Conservation (phyloP, 1,140 invertebrate species). For the Heliothis virescens region DNA sequence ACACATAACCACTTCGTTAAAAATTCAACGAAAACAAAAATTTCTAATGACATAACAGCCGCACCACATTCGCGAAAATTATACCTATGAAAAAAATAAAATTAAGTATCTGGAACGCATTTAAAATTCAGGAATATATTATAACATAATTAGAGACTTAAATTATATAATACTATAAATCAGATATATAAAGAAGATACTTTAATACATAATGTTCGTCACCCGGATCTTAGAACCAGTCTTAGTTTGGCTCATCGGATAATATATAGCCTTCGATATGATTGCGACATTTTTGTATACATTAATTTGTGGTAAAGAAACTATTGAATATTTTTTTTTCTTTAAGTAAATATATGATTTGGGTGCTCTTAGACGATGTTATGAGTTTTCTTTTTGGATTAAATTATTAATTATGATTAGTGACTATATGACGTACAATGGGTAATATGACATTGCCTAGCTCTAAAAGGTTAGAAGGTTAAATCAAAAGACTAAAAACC, state of each 20-base stretch:
- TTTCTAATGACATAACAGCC: not conserved
- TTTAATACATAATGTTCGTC: slow-evolving; percentile 32
- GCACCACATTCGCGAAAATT: not conserved
- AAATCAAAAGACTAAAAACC: no score
- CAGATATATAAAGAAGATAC: slow-evolving; percentile 27
- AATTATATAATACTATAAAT: slow-evolving; percentile 40
- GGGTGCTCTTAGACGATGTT: no score
- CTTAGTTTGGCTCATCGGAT: not conserved
- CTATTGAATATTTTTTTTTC: not conserved
- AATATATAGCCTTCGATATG: slow-evolving; percentile 24
- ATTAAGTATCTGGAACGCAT: not conserved
- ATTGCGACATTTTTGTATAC: slow-evolving; percentile 38
- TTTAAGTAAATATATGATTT: no score
- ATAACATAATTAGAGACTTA: not conserved
- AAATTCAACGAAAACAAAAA: no score
- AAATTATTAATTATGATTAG: no score
- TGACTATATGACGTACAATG: no score
- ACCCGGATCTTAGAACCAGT: slow-evolving; percentile 44
- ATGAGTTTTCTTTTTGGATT: no score
- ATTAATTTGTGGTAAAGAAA: slow-evolving; percentile 5
- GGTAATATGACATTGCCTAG: no score
- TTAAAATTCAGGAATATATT: not conserved
- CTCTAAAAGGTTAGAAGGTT: no score
- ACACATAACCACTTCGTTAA: no score
- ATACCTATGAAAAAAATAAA: not conserved